Percentiles rank a stretch among this genome's conserved stretches.
Conservation (phyloP, 2,113 vertebrate genomes). For the Macaca nemestrina region DNA sequence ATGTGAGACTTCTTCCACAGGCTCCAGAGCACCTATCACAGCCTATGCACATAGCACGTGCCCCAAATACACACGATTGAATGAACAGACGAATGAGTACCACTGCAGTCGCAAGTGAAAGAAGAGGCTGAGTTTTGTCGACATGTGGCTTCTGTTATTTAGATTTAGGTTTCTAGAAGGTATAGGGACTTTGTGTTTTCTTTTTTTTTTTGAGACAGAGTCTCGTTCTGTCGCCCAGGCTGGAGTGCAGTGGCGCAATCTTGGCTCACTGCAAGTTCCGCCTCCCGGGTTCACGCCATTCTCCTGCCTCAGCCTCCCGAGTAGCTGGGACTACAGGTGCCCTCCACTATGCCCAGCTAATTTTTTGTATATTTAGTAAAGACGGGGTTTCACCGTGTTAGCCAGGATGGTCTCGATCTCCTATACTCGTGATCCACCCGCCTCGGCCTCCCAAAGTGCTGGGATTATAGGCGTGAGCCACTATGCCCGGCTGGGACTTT, state of each 20-base stretch:
- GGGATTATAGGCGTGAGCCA: too few species aligned
- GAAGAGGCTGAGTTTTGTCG: background rate
- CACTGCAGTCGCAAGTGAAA: background rate
- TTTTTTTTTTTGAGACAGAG: background rate
- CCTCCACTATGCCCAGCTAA: accelerated
- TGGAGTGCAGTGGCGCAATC: too few species aligned
- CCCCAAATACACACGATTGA: accelerated
- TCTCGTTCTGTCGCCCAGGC: too few species aligned
- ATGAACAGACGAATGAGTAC: background rate
- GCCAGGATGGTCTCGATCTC: too few species aligned
- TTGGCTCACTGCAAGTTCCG: too few species aligned
- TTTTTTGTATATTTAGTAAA: too few species aligned
- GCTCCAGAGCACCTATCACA: background rate
- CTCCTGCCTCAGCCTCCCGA: too few species aligned
- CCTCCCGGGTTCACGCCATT: too few species aligned
- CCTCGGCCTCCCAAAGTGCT: too few species aligned
- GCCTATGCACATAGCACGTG: accelerated
- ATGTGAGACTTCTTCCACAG: background rate
- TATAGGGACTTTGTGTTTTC: background rate
- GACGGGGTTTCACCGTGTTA: too few species aligned
- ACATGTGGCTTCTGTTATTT: background rate
- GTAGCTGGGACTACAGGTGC: too few species aligned
- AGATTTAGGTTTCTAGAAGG: background rate
- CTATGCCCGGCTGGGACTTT: background rate
- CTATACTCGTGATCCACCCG: too few species aligned